These are phyloP conservation scores for Malthinus seriepunctatus DNA, from an alignment of 2,888 invertebrate genomes.

Conservation along the genomic window DNA sequence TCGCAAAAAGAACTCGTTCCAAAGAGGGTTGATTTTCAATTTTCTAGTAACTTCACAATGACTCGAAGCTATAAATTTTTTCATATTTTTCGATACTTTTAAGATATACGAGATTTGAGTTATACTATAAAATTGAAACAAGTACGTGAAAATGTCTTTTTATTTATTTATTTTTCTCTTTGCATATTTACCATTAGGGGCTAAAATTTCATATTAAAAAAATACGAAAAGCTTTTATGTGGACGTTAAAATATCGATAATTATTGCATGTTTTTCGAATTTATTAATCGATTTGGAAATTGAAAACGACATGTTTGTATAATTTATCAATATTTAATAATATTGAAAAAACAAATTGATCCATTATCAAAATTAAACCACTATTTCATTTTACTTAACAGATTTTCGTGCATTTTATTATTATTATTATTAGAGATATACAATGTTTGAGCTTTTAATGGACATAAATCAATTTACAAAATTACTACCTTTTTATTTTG, in stretches of 20 bases:
- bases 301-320: background rate
- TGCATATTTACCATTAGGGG: background rate
- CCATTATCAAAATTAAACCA: slow-evolving; percentile 6
- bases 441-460: too few species aligned
- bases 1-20: slow-evolving; percentile 24
- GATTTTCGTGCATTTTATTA: too few species aligned
- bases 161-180: background rate
- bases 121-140: slow-evolving; percentile 5
- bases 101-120: slow-evolving; percentile 2
- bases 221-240: background rate
- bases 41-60: slow-evolving; percentile 24
- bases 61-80: slow-evolving; percentile 9
- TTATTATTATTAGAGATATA: too few species aligned
- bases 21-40: slow-evolving; percentile 26
- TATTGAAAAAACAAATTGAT: slow-evolving; percentile 1
- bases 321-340: slow-evolving; percentile 6
- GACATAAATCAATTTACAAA: too few species aligned
- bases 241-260: slow-evolving; percentile 3
- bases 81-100: slow-evolving; percentile 6
- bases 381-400: too few species aligned
- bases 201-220: background rate
- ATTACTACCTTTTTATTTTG: too few species aligned
- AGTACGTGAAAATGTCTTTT: slow-evolving; percentile 5
- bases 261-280: background rate
- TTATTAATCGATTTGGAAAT: slow-evolving; percentile 2